A percentile compares a stretch with the other conserved stretches of the same genome.
Conservation (phyloP, 2,797 vertebrate species). For the Chelon labrosus region DNA sequence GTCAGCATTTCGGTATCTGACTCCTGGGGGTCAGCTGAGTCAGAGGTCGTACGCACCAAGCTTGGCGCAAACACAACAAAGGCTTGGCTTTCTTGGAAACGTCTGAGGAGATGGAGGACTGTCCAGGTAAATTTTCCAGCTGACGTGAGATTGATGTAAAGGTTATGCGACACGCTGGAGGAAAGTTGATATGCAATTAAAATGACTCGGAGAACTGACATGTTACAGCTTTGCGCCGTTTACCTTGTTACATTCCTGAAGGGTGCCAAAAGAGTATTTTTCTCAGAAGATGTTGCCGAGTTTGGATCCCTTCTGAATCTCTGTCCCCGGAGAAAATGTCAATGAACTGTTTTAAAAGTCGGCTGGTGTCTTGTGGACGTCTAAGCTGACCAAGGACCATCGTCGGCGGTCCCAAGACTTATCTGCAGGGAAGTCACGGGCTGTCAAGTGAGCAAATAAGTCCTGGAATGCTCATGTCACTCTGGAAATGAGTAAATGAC, state of each 20-base stretch:
- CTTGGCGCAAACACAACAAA: slow-evolving; percentile 63
- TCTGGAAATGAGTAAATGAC: slow-evolving; percentile 70
- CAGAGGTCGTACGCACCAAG: slow-evolving; percentile 69
- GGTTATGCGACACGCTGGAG: slow-evolving; percentile 17
- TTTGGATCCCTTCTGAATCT: background rate
- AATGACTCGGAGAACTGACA: slow-evolving; percentile 20
- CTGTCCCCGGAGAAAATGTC: background rate
- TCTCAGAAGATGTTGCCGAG: no score
- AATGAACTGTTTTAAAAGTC: slow-evolving; percentile 1
- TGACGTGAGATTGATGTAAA: slow-evolving; percentile 36
- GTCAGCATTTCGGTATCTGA: slow-evolving; percentile 73
- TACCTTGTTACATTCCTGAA: background rate
- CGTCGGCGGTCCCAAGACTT: slow-evolving; percentile 8
- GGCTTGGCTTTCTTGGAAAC: slow-evolving; percentile 36
- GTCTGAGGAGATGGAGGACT: slow-evolving; percentile 14
- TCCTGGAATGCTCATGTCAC: slow-evolving; percentile 50
- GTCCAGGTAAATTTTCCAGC: slow-evolving; percentile 19
- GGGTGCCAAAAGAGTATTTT: no score
- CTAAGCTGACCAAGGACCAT: slow-evolving; percentile 19
- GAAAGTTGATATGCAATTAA: slow-evolving; percentile 30
- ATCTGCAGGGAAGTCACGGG: background rate
- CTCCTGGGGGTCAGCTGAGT: slow-evolving; percentile 65
- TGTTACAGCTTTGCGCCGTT: background rate
- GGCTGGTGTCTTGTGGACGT: slow-evolving; percentile 21
- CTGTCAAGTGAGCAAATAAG: slow-evolving; percentile 17